These are phyloP conservation scores for Neuroterus valhalla DNA, from an alignment of 1,140 invertebrate species.

Conservation along the genomic window DNA sequence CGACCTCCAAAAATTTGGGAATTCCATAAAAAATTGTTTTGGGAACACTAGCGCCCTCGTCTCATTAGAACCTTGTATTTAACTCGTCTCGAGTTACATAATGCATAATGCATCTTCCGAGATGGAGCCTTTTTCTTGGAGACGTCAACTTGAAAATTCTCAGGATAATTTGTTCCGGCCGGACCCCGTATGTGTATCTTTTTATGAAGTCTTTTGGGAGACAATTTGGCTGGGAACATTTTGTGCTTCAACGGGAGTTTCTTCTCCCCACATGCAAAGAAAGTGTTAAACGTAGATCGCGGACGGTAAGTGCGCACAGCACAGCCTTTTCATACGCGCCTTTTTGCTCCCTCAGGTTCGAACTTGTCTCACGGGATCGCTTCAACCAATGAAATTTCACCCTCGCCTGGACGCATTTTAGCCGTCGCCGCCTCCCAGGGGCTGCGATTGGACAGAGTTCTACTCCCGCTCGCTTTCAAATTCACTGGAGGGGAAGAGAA, in stretches of 20 bases:
- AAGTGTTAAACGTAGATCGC: constrained; percentile 5
- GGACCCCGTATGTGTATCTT: not conserved
- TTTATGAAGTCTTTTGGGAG: constrained; percentile 10
- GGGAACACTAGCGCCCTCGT: too few relatives aligned
- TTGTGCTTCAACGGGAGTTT: not conserved
- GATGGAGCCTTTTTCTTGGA: not conserved
- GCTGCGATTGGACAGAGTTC: constrained; percentile 32
- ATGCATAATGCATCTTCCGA: too few relatives aligned
- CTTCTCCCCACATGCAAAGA: not conserved
- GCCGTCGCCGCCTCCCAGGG: constrained; percentile 27
- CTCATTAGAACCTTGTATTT: too few relatives aligned
- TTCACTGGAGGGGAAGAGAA: constrained; percentile 30
- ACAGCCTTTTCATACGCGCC: not conserved
- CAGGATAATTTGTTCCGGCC: not conserved
- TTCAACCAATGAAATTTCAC: not conserved
- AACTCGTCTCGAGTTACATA: too few relatives aligned
- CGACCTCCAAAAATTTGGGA: too few relatives aligned
- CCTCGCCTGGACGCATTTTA: constrained; percentile 30
- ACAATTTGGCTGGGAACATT: not conserved
- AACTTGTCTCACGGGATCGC: constrained; percentile 11
- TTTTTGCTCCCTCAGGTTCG: constrained; percentile 22
- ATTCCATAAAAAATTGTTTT: too few relatives aligned
- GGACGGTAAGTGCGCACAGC: constrained; percentile 15
- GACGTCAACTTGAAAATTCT: not conserved
- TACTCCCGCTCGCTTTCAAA: constrained; percentile 19